Evolutionary conservation across 1,140 invertebrate species (phyloP), one percentile per base, ranked within the genome.

Genomic region (Nephila pilipes): DNA sequence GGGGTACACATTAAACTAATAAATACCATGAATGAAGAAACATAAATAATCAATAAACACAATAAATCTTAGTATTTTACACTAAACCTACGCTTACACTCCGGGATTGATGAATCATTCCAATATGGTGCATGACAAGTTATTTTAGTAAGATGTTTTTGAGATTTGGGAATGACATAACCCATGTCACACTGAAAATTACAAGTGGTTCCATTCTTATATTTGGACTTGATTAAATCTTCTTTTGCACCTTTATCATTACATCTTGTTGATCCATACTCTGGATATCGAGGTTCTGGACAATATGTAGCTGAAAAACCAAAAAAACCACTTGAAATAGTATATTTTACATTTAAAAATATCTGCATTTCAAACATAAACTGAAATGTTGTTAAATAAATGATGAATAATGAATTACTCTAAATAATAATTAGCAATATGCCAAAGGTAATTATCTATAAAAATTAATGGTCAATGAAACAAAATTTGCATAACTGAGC

Each of bases 71-170:
- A 60, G 20, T 36, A 92, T 85, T 85, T 92, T 63, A 85, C 90
- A 58, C 90, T 92, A 85, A 85, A 93, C 92, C 87, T 93, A 93
- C 92, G 87, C 79, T 79, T 90, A 93, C 92, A 93, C 58, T 93
- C 92, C 58, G 87, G 85, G 79, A 83, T 79, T 18, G 80, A 69
- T 8, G 58, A 89, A 57, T 69, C 55, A 54, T 90, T 93, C 92
- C 92, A 93, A 75, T 46, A 29, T 10, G 92, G 92, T 54, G 87
- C 92, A n/a, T 85, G 18, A 46, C 92, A 93, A 16, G 60, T 22
- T 8, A 93, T 85, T 55, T 65, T 69, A 3, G 22, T 54, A 16
- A 54, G n/a, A 54, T 46, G 36, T 14, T 16, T n/a, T n/a, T 89
- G 79, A 20, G 85, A 88, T 25, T 29, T 79, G 20, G 87, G 92